These are phyloP conservation scores for Caranx ignobilis DNA, from an alignment of 2,113 vertebrate species.

Conservation along the genomic window DNA sequence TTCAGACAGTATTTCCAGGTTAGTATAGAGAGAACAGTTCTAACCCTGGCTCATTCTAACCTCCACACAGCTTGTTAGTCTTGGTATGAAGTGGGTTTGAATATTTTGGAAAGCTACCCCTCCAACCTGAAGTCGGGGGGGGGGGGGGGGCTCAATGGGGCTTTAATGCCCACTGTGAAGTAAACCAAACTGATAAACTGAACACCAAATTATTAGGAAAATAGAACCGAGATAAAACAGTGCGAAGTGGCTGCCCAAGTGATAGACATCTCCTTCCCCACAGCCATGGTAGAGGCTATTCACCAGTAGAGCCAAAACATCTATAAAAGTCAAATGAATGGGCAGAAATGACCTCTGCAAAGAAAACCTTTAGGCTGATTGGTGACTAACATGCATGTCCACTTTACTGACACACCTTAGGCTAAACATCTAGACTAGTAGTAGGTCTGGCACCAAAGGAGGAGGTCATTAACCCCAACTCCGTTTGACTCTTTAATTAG, in stretches of 20 bases:
- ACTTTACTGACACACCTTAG: constrained; percentile 30
- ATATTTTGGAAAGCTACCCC: too few relatives aligned
- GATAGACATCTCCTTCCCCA: too few relatives aligned
- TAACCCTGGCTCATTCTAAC: too few relatives aligned
- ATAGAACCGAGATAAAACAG: neutral
- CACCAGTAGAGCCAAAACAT: neutral
- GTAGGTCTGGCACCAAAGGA: constrained; percentile 35
- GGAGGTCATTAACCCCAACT: constrained; percentile 52
- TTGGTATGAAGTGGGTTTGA: too few relatives aligned
- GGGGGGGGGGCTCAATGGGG: too few relatives aligned
- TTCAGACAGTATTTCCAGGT: too few relatives aligned
- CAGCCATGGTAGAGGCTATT: neutral
- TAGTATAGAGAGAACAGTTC: too few relatives aligned
- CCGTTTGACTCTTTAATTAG: constrained; percentile 59
- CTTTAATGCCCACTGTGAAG: too few relatives aligned
- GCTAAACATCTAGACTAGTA: constrained; percentile 28
- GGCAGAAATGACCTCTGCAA: neutral
- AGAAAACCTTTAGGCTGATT: neutral
- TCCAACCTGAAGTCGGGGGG: too few relatives aligned
- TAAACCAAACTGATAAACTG: neutral
- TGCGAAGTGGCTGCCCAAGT: too few relatives aligned
- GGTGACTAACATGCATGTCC: neutral
- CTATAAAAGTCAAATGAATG: neutral
- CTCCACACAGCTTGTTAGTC: too few relatives aligned
- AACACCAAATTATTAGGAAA: neutral